Base-by-base conservation (phyloP, 2,113 vertebrate genomes). In the Calidris pygmaea region DNA sequence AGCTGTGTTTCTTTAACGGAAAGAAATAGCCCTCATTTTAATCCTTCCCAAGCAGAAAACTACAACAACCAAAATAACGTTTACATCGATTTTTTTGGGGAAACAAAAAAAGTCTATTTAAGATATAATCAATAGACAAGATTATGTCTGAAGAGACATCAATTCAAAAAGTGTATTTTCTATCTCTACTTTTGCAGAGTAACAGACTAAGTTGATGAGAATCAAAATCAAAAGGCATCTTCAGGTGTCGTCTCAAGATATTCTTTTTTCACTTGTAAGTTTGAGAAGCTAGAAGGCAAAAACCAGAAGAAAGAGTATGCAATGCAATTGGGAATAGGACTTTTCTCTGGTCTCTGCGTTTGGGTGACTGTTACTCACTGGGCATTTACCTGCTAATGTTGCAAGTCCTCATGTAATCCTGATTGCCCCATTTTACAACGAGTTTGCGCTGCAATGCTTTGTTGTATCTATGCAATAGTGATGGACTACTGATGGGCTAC, bases 381-480 rank as follows among this genome's bases (percentile, higher is more conserved):
- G 9, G 6, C 29, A 21, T 88, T 59, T 47, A 65, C 52, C 20
- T 81, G 27, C 26, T 65, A 35, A 6, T 1, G 1, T 37, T 37
- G 14, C 35, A 58, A 41, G 9, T 59, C 45, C n/a, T 76, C 52
- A 5, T 17, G 13, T 24, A 59, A n/a, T 37, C 22, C 45, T 7
- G 5, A n/a, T 15, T 13, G 37, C 24, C 26, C 9, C 14, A 7
- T 79, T 58, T 85, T 48, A 35, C 35, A 32, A 27, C 24, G 35
- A 37, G 35, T 32, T 60, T 8, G 1, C 10, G 8, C 11, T 29
- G 47, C 34, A 37, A 37, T 55, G 0, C 0, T 80, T 35, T n/a
- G 17, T 23, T 58, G 7, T 47, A 43, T 9, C 37, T 29, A 26
- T 35, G 29, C 19, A 58, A 59, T 26, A 39, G 13, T 6, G 56